These are phyloP conservation scores for Catalaphyllia jardinei DNA, from an alignment of 64 coral and sea anemone species.

Conservation along the genomic window DNA sequence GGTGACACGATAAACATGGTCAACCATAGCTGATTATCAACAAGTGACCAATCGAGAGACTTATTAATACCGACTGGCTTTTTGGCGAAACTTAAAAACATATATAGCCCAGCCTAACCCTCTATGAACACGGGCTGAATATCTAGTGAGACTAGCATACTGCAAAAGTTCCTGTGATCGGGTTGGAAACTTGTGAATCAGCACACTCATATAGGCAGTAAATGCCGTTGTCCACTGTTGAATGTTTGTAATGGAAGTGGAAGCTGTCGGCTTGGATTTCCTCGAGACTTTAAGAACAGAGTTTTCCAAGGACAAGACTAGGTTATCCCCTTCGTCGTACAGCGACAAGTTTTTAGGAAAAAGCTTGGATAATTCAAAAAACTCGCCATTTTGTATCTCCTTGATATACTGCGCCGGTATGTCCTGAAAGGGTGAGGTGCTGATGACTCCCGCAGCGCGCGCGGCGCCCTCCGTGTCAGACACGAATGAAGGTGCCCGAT, in stretches of 20 bases:
- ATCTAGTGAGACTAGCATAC: no score
- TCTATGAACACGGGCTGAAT: no score
- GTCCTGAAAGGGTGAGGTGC: background rate
- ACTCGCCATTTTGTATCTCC: background rate
- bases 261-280: background rate
- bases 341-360: background rate
- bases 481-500: background rate
- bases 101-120: no score
- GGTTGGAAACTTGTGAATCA: no score
- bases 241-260: slow-evolving; percentile 7
- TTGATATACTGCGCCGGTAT: background rate
- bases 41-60: no score
- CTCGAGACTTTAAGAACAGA: slow-evolving; percentile 5
- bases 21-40: no score
- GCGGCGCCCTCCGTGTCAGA: background rate
- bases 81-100: no score
- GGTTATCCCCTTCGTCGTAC: background rate
- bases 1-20: no score
- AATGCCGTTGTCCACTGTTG: no score
- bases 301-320: background rate
- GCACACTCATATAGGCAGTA: no score
- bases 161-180: no score
- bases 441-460: no score
- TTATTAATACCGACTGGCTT: background rate
- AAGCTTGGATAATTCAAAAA: slow-evolving; percentile 3